Base-by-base conservation (phyloP, 1,140 invertebrate genomes). In the Araneus ventricosus region DNA sequence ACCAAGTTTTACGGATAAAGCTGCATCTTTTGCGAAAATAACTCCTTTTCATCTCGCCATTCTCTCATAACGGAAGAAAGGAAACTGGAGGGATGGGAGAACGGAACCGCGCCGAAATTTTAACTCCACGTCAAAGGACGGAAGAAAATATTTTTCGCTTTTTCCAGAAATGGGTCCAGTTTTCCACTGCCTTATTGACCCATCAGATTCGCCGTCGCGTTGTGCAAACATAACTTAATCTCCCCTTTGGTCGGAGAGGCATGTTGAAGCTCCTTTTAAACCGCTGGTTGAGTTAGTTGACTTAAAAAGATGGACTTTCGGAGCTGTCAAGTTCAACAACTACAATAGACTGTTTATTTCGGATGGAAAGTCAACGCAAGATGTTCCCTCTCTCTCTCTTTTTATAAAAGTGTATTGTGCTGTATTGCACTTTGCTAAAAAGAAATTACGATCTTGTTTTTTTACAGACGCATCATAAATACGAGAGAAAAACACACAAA, bases 301-400 rank as follows among this genome's bases (percentile, higher is more conserved):
- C 80, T 82, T 82, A n/a, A 82, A 27, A 41, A 8, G 61, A 88
- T 88, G 34, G 86, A 70, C 86, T 88, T 88, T 52, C 8, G 3
- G 59, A n/a, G 61, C 34, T 88, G 86, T 70, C 86, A 52, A 75
- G 80, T 45, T 45, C 41, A 45, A 41, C 39, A 45, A n/a, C 39
- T 52, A 45, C 39, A 88, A 88, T 61, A n/a, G 59, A 20, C 30
- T 88, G 63, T 88, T 88, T 88, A 88, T 88, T 88, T 88, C 61
- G 59, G 37, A 27, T 39, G 86, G 59, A 41, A 70, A 24, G 7
- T 45, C 22, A 22, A 14, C 41, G 22, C 45, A 27, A 30, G 22
- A 45, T 8, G 8, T 17, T 82, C 17, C 34, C 17, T 75, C 20
- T 75, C 5, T 70, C 27, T 70, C 67, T 2, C 67, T 4, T 14